A percentile compares a stretch with the other conserved stretches of the same genome.
Evolutionary conservation across 2,888 invertebrate species (phyloP).

Genomic region (Catocala sponsa): DNA sequence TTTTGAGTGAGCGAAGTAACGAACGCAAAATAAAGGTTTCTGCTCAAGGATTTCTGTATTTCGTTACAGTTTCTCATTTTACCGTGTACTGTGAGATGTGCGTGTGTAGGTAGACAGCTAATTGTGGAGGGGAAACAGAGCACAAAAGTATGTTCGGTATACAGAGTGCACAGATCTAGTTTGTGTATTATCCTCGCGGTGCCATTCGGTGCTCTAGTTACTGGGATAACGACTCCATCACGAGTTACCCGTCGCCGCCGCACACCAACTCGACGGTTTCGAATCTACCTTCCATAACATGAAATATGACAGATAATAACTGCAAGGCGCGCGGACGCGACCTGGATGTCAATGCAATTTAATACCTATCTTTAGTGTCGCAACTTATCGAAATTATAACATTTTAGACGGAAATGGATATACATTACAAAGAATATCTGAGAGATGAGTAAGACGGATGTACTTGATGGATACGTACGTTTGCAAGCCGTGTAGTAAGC

Average conservation of each 20-base stretch:
- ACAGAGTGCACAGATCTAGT: constrained; percentile 57
- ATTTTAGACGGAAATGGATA: constrained; percentile 7
- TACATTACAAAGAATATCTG: constrained; percentile 11
- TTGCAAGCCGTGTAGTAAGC: constrained; percentile 3
- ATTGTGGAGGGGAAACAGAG: constrained; percentile 78
- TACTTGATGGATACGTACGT: constrained; percentile 4
- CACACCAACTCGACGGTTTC: constrained; percentile 25
- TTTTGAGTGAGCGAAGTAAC: constrained; percentile 15
- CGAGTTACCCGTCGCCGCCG: constrained; percentile 33
- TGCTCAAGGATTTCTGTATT: constrained; percentile 19
- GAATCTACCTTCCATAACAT: constrained; percentile 13
- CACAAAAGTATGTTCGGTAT: constrained; percentile 66
- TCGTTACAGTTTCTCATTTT: constrained; percentile 20
- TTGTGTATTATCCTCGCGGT: constrained; percentile 63
- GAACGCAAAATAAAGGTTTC: constrained; percentile 23
- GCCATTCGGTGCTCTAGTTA: constrained; percentile 69
- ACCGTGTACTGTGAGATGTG: constrained; percentile 11
- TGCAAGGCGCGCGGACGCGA: constrained; percentile 5
- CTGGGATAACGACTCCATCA: constrained; percentile 63
- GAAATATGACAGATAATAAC: constrained; percentile 13
- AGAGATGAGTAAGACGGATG: constrained; percentile 24
- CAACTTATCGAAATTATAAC: background rate
- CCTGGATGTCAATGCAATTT: constrained; percentile 7
- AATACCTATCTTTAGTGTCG: background rate
- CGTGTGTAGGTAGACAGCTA: constrained; percentile 36